phyloP scores from a whole-genome alignment of 2,113 vertebrate species.

The Chaetodon auriga region DNA sequence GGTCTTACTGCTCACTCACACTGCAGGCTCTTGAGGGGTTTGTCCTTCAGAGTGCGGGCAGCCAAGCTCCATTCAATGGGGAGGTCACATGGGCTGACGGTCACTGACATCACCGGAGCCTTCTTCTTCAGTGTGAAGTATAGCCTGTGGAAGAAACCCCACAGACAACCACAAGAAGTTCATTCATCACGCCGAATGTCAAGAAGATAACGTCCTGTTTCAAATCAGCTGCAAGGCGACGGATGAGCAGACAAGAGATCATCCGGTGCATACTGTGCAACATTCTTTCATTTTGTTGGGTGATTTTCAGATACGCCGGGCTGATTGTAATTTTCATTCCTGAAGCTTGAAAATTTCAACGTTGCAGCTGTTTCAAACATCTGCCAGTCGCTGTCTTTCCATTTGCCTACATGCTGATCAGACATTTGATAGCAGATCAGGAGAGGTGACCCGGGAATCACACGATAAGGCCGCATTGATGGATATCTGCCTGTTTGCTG shows the following conservation, averaged over 20 bases:
- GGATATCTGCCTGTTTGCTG: slow-evolving; percentile 57
- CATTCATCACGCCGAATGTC: slow-evolving; percentile 42
- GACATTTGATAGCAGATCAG: slow-evolving; percentile 51
- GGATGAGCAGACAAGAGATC: slow-evolving; percentile 41
- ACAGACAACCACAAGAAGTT: slow-evolving; percentile 24
- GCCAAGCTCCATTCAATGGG: slow-evolving; percentile 88
- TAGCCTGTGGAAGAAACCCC: slow-evolving; percentile 78
- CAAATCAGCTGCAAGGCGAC: slow-evolving; percentile 50
- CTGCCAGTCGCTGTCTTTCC: slow-evolving; percentile 28
- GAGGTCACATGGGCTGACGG: slow-evolving; percentile 88
- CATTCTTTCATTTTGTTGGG: slow-evolving; percentile 44
- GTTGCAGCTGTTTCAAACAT: slow-evolving; percentile 21
- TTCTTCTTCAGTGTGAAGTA: slow-evolving; percentile 88
- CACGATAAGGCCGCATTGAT: slow-evolving; percentile 67
- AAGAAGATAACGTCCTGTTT: slow-evolving; percentile 60
- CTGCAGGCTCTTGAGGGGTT: slow-evolving; percentile 78
- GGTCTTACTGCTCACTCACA: slow-evolving; percentile 75
- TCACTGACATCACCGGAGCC: slow-evolving; percentile 83
- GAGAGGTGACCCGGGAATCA: slow-evolving; percentile 64
- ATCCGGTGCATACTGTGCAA: slow-evolving; percentile 7
- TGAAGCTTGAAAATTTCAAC: slow-evolving; percentile 4
- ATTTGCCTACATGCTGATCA: slow-evolving; percentile 51
- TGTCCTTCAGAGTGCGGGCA: slow-evolving; percentile 82
- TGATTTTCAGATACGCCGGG: slow-evolving; percentile 36
- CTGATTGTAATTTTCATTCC: slow-evolving; percentile 5